Conservation (phyloP, 2,888 invertebrate species). For the Scaptomyza reducta region DNA sequence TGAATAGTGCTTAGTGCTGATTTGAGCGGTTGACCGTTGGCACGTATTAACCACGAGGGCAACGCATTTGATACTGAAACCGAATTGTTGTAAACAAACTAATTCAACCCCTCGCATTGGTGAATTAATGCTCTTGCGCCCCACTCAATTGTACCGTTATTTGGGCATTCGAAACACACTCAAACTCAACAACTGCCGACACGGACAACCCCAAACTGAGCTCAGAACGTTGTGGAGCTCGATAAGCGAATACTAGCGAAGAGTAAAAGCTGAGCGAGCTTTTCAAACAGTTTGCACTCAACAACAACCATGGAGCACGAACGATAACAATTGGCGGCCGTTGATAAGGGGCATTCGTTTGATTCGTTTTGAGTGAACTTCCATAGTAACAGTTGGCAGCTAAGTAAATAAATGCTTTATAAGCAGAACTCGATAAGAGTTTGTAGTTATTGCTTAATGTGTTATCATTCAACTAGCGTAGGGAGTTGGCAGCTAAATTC, state of each 20-base stretch:
- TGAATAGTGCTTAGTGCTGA: conserved; percentile 1
- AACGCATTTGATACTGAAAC: conserved; percentile 76
- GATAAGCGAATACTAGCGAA: conserved; percentile 1
- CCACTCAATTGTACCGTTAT: conserved; percentile 64
- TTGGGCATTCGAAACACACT: conserved; percentile 68
- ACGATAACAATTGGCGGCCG: conserved; percentile 59
- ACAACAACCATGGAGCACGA: conserved; percentile 33
- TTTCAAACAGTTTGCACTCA: conserved; percentile 45
- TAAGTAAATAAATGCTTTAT: conserved; percentile 9
- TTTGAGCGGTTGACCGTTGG: conserved; percentile 52
- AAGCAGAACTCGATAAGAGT: conserved; percentile 38
- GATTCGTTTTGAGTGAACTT: no score
- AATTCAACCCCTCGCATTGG: conserved; percentile 79
- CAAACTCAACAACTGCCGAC: conserved; percentile 47
- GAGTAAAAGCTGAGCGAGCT: conserved; percentile 59
- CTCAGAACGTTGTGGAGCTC: conserved; percentile 23
- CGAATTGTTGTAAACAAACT: conserved; percentile 79
- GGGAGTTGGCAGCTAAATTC: conserved; percentile 16
- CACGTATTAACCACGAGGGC: conserved; percentile 69
- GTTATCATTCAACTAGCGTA: conserved; percentile 17
- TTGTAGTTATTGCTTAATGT: conserved; percentile 4
- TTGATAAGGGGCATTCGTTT: conserved; percentile 49
- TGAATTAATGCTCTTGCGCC: conserved; percentile 50
- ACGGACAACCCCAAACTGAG: conserved; percentile 65
- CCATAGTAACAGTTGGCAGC: no score